Conservation (phyloP, 2,888 invertebrate genomes). For the Acrobasis repandana region DNA sequence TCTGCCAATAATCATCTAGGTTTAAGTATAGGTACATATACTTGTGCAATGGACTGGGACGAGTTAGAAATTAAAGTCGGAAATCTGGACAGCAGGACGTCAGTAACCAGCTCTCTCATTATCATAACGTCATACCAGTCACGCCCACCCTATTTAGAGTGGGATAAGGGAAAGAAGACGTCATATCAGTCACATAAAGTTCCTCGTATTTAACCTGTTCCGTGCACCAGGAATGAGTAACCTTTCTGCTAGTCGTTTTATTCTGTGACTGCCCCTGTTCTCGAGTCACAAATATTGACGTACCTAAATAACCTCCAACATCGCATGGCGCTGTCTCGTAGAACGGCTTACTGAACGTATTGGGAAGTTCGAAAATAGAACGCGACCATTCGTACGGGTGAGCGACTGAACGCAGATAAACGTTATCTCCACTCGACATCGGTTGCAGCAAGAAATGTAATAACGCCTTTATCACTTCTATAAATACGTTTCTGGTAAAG, state of each 20-base stretch:
- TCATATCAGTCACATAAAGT: too few species aligned
- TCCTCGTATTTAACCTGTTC: too few species aligned
- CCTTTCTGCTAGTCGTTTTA: not conserved
- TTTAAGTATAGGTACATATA: too few species aligned
- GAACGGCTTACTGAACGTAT: conserved; percentile 20
- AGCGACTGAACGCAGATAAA: conserved; percentile 31
- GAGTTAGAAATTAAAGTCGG: too few species aligned
- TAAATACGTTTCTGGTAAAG: conserved; percentile 1
- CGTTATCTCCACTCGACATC: conserved; percentile 24
- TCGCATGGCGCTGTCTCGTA: conserved; percentile 18
- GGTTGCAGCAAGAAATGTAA: conserved; percentile 23
- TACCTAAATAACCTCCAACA: conserved; percentile 24
- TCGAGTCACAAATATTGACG: conserved; percentile 21
- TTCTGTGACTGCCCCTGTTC: conserved; percentile 1
- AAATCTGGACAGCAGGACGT: too few species aligned
- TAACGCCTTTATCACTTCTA: conserved; percentile 12
- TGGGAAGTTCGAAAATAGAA: conserved; percentile 31
- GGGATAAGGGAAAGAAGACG: too few species aligned
- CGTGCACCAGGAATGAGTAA: not conserved
- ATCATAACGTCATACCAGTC: too few species aligned
- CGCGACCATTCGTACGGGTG: conserved; percentile 27
- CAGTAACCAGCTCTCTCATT: too few species aligned
- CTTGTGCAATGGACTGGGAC: too few species aligned
- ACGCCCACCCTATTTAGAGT: too few species aligned
- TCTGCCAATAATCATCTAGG: too few species aligned